phyloP scores from a whole-genome alignment of 2,113 vertebrate genomes.

The Syrmaticus mikado region DNA sequence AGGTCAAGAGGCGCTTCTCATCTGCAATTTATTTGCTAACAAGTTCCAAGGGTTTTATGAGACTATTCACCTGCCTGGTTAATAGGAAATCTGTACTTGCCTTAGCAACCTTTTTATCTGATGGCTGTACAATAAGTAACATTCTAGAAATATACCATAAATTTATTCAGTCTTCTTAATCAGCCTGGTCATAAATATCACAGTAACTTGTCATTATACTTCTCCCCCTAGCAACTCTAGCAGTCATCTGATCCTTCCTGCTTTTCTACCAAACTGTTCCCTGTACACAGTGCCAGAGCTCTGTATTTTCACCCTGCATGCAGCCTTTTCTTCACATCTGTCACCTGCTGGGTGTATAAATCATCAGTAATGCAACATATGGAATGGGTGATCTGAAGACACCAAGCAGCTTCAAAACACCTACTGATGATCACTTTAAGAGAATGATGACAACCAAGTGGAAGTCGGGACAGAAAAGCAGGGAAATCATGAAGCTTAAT shows the following conservation, averaged over 20 bases:
- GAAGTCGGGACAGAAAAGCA: not conserved
- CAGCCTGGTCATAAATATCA: slow-evolving; percentile 55
- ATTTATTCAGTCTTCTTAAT: slow-evolving; percentile 57
- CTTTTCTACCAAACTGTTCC: not conserved
- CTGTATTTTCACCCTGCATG: not conserved
- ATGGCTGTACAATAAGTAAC: not conserved
- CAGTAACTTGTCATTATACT: slow-evolving; percentile 57
- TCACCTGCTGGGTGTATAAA: not conserved
- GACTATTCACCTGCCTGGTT: slow-evolving; percentile 51
- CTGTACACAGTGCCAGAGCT: not conserved
- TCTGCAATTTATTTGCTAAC: slow-evolving; percentile 50
- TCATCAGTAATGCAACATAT: not conserved
- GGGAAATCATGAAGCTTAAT: not conserved
- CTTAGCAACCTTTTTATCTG: slow-evolving; percentile 55
- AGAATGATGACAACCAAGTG: not conserved
- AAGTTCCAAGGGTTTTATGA: slow-evolving; percentile 50
- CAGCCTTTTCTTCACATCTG: not conserved
- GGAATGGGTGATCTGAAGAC: fast-evolving
- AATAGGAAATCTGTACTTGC: slow-evolving; percentile 67
- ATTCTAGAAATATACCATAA: slow-evolving; percentile 11
- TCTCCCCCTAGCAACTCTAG: slow-evolving; percentile 21
- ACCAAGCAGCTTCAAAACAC: not conserved
- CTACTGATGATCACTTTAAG: not conserved
- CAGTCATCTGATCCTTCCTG: not conserved
- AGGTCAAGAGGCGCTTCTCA: slow-evolving; percentile 22